Evolutionary conservation across 2,797 vertebrate species (phyloP), one percentile per base, ranked within the genome.

Genomic region (Chloroceryle amazona): DNA sequence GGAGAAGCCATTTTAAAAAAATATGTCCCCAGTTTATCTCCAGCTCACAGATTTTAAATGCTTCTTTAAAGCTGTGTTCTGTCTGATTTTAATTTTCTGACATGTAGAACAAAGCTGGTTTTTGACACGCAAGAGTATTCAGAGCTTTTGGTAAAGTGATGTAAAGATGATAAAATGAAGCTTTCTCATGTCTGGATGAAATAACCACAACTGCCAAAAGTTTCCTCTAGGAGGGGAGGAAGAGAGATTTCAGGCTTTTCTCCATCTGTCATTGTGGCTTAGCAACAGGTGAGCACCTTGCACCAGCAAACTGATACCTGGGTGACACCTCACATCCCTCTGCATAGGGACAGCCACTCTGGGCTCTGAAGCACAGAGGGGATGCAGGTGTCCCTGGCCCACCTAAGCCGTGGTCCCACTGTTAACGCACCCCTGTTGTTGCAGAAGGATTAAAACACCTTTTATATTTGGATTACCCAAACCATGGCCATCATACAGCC

Each of bases 311-410:
- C 16, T 0, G 3, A 31, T 29, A 41, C 12, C 44, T 68, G 19
- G 0, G 1, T 1, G 8, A 20, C 73, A 75, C 54, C 46, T 89
- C 71, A 14, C 29, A 63, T 11, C 44, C 5, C 25, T 74, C 52
- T 81, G 70, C 70, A 41, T 1, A 1, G 19, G 21, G 19, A 9
- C 46, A 37, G 66, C 21, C 31, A 55, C 14, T 4, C 19, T 18
- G 25, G 29, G 39, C 47, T 86, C 1, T 0, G n/a, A 89, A 47
- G 17, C 1, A 0, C 6, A 16, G 28, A 73, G 20, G 26, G 51
- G 15, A 33, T 0, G 0, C 44, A 81, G 52, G 5, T 44, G 6
- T 46, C 31, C 42, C 21, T 7, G 7, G 29, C 11, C 35, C 1
- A 4, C 37, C 25, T 37, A 86, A 61, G 22, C n/a, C 14, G 6